A percentile compares a stretch with the other conserved stretches of the same genome.
phyloP scores from a whole-genome alignment of 2,113 vertebrate species.

The Oceanodroma tethys region DNA sequence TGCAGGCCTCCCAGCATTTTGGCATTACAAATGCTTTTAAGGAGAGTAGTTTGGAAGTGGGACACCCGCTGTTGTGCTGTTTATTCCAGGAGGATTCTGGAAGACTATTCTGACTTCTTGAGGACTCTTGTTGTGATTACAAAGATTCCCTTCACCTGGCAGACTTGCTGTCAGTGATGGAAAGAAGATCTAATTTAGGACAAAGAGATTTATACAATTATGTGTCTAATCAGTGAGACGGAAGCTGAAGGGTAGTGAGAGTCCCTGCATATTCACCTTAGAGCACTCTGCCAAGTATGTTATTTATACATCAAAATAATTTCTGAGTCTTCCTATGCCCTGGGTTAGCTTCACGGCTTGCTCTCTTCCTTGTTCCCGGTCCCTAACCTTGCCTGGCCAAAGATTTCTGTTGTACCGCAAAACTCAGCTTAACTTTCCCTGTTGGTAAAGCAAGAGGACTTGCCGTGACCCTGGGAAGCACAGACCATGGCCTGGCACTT shows the following conservation, averaged over 20 bases:
- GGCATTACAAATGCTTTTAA: background rate
- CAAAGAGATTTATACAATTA: background rate
- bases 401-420: background rate
- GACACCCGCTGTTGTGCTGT: rapidly evolving
- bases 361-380: background rate
- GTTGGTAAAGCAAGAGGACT: background rate
- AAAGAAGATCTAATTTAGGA: background rate
- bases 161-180: background rate
- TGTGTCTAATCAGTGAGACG: background rate
- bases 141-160: background rate
- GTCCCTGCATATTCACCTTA: background rate
- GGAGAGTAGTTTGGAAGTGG: background rate
- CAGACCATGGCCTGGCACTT: background rate
- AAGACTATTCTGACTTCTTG: background rate
- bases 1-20: background rate
- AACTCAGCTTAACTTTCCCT: background rate
- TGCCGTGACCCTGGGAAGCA: background rate
- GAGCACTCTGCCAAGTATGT: background rate
- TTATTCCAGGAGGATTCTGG: background rate
- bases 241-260: background rate
- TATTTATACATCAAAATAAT: background rate
- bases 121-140: background rate
- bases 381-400: background rate
- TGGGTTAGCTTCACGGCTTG: background rate
- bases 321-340: background rate